Base-by-base conservation (phyloP, 1,140 invertebrate species). In the Coboldia fuscipes region DNA sequence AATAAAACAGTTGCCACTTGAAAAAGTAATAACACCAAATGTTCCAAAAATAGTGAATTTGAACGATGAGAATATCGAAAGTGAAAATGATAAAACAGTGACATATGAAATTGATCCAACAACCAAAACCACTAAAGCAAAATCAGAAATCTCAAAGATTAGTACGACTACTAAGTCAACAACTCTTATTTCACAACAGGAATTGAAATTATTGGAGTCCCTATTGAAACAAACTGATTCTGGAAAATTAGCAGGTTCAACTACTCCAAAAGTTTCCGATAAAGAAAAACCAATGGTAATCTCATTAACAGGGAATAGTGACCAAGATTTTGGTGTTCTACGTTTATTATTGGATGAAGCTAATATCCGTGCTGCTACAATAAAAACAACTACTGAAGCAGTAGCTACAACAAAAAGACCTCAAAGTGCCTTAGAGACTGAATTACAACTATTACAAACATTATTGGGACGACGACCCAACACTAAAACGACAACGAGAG, bases 281-380 rank as follows among this genome's bases (percentile, higher is more conserved):
- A n/a, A 10, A 27, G 24, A 10, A 4, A 10, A 10, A 10, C 4
- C 24, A 27, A 14, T 27, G 24, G 12, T 14, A 10, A n/a, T n/a
- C n/a, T n/a, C n/a, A n/a, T n/a, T n/a, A n/a, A n/a, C n/a, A 31
- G n/a, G 16, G 22, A 13, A 34, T 34, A n/a, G 17, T 34, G 32
- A 36, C 9, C 10, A 12, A 23, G 22, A 7, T 23, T 23, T 23
- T 23, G 22, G 6, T 20, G 9, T 27, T 27, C 2, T 2, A 26
- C 15, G 33, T 21, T 23, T 9, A 17, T 12, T 28, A 9, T 37
- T 38, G 17, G 38, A 29, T 6, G 39, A 36, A 32, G 16, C 15
- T 37, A 47, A 37, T 28, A 39, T 36, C 12, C 32, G 35, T 33
- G 37, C 44, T 24, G 44, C 45, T 13, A 43, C 40, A 16, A 32